These are phyloP conservation scores for Scaeva pyrastri DNA, from an alignment of 2,888 invertebrate genomes.

Conservation along the genomic window DNA sequence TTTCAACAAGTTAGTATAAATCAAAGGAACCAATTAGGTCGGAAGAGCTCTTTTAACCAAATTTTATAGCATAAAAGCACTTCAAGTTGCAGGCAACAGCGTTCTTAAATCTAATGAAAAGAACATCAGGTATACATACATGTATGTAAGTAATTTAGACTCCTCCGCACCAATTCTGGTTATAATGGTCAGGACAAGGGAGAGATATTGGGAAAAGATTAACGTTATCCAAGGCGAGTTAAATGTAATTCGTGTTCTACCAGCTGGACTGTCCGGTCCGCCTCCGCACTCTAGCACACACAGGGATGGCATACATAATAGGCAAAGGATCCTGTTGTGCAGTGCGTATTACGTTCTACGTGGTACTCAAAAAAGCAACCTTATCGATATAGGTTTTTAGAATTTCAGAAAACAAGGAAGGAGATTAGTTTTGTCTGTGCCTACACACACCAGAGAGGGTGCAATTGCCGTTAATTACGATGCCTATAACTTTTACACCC, in stretches of 20 bases:
- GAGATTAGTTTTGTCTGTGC: neutral
- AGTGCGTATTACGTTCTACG: constrained; percentile 1
- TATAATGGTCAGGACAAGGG: constrained; percentile 32
- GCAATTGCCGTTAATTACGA: constrained; percentile 53
- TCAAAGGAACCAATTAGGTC: constrained; percentile 49
- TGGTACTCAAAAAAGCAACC: constrained; percentile 18
- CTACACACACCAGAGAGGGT: neutral
- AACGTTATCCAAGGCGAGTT: neutral
- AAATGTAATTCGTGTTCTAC: neutral
- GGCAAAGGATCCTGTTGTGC: neutral
- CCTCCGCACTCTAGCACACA: neutral
- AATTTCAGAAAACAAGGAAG: constrained; percentile 24
- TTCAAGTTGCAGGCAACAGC: neutral
- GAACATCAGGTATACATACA: constrained; percentile 5
- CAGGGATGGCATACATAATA: neutral
- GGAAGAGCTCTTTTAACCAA: constrained; percentile 1
- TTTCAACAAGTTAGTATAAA: constrained; percentile 26
- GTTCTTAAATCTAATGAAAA: neutral
- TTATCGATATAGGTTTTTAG: constrained; percentile 26
- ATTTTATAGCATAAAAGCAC: no score
- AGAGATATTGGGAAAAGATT: constrained; percentile 40
- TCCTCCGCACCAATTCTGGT: constrained; percentile 33
- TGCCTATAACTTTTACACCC: constrained; percentile 45
- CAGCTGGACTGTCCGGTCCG: neutral
- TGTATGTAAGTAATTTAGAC: constrained; percentile 37